Evolutionary conservation across 2,113 vertebrate species (phyloP).

Genomic region (Probosciger aterrimus): DNA sequence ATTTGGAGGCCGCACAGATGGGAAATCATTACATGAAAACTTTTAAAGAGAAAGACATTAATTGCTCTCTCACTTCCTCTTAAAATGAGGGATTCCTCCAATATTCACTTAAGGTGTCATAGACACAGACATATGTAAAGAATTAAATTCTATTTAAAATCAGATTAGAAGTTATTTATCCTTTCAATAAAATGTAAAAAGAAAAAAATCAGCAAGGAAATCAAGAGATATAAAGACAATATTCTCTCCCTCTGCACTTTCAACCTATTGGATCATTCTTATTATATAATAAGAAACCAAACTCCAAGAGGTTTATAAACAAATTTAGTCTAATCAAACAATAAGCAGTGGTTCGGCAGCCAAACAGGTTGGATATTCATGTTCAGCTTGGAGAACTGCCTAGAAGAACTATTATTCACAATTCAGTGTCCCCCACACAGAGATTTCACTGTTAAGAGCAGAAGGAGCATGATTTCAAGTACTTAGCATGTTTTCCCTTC

Average conservation of each 20-base stretch:
- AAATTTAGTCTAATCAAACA: background rate
- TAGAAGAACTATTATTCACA: background rate
- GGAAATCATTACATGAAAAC: background rate
- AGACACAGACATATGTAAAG: background rate
- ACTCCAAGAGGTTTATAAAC: background rate
- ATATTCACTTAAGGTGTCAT: background rate
- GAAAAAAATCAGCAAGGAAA: background rate
- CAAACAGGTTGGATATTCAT: background rate
- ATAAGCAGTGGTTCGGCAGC: background rate
- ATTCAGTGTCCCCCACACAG: background rate
- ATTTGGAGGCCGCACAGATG: background rate
- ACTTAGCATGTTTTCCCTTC: background rate
- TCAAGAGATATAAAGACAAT: background rate
- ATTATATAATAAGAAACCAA: background rate
- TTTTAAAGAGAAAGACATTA: background rate
- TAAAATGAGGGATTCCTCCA: background rate
- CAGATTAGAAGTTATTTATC: background rate
- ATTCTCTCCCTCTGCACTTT: background rate
- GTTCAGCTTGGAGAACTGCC: background rate
- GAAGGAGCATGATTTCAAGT: background rate
- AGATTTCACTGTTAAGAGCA: background rate
- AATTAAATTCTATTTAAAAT: background rate
- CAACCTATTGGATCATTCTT: background rate
- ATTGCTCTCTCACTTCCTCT: background rate
- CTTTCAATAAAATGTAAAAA: background rate